Evolutionary conservation across 2,113 vertebrate species (phyloP), one percentile per base, ranked within the genome.

Genomic region (Siniperca knerii): DNA sequence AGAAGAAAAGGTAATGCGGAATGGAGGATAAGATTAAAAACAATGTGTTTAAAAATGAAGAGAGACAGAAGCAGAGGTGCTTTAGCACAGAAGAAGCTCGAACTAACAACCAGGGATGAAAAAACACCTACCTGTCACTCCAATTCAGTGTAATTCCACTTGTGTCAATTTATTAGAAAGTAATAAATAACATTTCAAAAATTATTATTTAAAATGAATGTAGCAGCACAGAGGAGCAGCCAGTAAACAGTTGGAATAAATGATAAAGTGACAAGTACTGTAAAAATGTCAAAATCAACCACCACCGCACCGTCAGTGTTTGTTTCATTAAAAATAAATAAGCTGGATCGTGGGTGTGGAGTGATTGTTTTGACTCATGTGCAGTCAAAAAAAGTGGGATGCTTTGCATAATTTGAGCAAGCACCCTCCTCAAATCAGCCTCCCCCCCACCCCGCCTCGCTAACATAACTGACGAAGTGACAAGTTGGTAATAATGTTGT

Each of bases 381-480:
- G 69, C 40, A 68, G 40, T 46, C 4, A 48, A 64, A 74, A 81
- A 72, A 83, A 79, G 44, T 12, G 15, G 57, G 67, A 33, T 2
- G 1, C 18, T 90, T 80, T 81, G 67, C 83, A 85, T 89, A 86
- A 90, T 83, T 87, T 66, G 68, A 80, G 70, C 75, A 35, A 77
- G 79, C 50, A 37, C 79, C 69, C 79, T 81, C 60, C 60, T 81
- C 75, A 80, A 85, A 90, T 87, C 89, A 88, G 74, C 78, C 88
- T 67, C 85, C 76, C 57, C 35, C 35, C 35, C 29, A 29, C 29
- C 29, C 29, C 29, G 29, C 29, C 29, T 29, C 29, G 71, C 79
- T 89, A 82, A 68, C 80, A 79, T 86, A 89, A 88, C 75, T 81
- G 80, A 80, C 69, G 12, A 77, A 77, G 74, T 89, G 87, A 90